Percentiles rank a stretch among this genome's conserved stretches.
These are phyloP conservation scores for Genyomyrus donnyi DNA, from an alignment of 2,113 vertebrate species.

Conservation along the genomic window DNA sequence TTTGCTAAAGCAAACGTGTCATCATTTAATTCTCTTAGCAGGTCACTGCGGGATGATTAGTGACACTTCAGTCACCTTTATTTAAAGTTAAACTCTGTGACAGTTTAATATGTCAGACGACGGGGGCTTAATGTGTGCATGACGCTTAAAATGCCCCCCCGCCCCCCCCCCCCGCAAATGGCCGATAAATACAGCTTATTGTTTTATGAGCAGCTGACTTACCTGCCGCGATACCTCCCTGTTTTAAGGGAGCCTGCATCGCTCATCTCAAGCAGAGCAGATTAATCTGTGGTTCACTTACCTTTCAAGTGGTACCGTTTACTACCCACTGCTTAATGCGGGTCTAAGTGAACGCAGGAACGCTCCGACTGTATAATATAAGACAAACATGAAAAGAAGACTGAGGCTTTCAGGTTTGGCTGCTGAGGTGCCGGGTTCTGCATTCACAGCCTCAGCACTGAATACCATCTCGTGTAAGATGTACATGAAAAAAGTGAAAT, in stretches of 20 bases:
- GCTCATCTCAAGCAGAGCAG: background rate
- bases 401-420: background rate
- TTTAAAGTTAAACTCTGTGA: constrained; percentile 62
- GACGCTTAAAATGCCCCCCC: constrained; percentile 52
- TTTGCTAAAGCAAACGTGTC: constrained; percentile 64
- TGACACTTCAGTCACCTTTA: constrained; percentile 63
- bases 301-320: background rate
- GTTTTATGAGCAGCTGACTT: constrained; percentile 51
- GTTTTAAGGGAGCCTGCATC: constrained; percentile 30
- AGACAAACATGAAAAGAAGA: background rate
- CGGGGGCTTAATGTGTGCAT: constrained; percentile 51
- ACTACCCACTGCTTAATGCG: background rate
- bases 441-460: background rate
- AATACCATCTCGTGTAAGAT: background rate
- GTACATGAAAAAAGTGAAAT: background rate
- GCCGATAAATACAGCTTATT: constrained; percentile 65
- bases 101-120: constrained; percentile 63
- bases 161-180: constrained; percentile 36
- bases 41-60: constrained; percentile 58
- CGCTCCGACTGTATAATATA: background rate
- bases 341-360: background rate
- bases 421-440: background rate
- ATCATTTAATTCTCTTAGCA: constrained; percentile 63
- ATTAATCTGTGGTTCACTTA: background rate
- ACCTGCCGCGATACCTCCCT: constrained; percentile 50